Evolutionary conservation across 2,797 vertebrate genomes (phyloP), one percentile per base, ranked within the genome.

Genomic region (Menidia menidia): DNA sequence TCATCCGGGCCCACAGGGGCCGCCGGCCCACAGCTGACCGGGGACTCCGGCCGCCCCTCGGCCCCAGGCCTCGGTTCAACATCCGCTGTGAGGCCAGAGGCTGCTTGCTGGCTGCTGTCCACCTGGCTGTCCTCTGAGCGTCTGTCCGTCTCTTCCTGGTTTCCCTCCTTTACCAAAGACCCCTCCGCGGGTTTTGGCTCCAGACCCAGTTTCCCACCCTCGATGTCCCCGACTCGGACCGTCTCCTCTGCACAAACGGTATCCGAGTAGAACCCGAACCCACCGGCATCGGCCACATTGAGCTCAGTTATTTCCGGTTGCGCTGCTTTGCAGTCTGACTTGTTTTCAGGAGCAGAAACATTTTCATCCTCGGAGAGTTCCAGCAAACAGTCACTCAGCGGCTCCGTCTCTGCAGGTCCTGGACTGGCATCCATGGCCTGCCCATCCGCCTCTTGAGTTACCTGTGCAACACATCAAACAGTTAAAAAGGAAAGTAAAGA

Each of bases 21-120:
- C 89, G 10, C 89, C 88, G 80, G 91, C 90, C 90, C 89, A 92
- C 80, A 90, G 87, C 70, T 91, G 87, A 41, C 92, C 90, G 0
- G 92, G 82, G 72, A 89, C 75, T 25, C 25, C 25, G 25, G 25
- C 25, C 25, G 25, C 5, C 0, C 78, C 53, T 39, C 9, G 16
- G 15, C 63, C 32, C 32, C 43, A 1, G 42, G 66, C 5, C 54
- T 47, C 41, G 71, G 12, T 42, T 47, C 52, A n/a, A 3, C 8
- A 61, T 62, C 61, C 2, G 71, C 31, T 3, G 53, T 45, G 8
- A 0, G 0, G 31, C 69, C 63, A 11, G 50, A 55, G 7, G 19
- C n/a, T 0, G 8, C 10, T 3, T 81, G 74, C 30, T 75, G 42
- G 2, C 39, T 62, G 3, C 39, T 15, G 3, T 69, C 57, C 15